Base-by-base conservation (phyloP, 2,797 vertebrate genomes). In the Adelosebastes latens region DNA sequence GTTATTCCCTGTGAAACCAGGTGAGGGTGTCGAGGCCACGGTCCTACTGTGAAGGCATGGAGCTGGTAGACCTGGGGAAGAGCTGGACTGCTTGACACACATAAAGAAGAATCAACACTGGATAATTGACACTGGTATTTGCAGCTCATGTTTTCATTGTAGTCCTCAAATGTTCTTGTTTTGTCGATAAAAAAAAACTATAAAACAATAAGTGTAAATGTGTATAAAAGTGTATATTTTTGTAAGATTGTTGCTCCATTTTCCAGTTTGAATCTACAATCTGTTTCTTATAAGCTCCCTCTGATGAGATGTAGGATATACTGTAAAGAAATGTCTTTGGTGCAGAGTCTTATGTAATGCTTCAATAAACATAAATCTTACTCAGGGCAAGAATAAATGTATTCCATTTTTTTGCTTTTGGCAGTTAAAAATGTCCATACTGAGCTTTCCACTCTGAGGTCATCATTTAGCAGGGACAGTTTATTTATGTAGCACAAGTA, bases 11-110 rank as follows among this genome's bases (percentile, higher is more conserved):
- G 10, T 79, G 25, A 42, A 65, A 81, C 22, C 91, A 98, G 97
- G 95, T 93, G 72, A 94, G 93, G 84, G 84, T 92, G 2, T 89
- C 95, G 0, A 92, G 96, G 81, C 95, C 97, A 0, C 96, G 91
- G 24, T 96, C 97, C 0, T 95, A 95, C 91, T 96, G 96, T n/a
- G 97, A 97, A 86, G 97, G 97, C 73, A 96, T 96, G 96, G 97
- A 98, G 92, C 94, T 97, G 92, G 96, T 93, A 16, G 96, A 92
- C 73, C 83, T 97, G n/a, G 96, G 96, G 86, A 94, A 96, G 77
- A 98, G 96, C 90, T 97, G 97, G 97, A 97, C 97, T 0, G 97
- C 97, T 22, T 98, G 94, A 96, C 6, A 12, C 25, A 8, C 32
- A 14, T 7, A 6, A 29, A 65, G 2, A 63, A 62, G 16, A 77